A percentile compares a stretch with the other conserved stretches of the same genome.
These are phyloP conservation scores for Amphilophus citrinellus DNA, from an alignment of 2,113 vertebrate genomes.

Conservation along the genomic window DNA sequence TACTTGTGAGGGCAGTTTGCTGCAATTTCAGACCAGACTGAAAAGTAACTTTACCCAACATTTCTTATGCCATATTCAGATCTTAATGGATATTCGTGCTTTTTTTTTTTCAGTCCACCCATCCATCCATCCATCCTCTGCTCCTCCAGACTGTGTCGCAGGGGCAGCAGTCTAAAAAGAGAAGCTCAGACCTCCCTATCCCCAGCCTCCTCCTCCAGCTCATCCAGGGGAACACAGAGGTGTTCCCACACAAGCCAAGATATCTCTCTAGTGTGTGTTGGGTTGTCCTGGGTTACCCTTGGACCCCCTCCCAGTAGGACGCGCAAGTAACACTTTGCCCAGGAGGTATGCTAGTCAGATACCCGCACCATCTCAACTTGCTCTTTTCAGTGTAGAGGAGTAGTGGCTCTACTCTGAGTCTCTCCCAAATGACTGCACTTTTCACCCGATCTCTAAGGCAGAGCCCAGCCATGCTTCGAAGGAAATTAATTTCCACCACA, in stretches of 20 bases:
- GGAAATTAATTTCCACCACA: too few relatives aligned
- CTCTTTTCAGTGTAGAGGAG: background rate
- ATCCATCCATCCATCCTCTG: background rate
- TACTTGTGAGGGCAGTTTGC: background rate
- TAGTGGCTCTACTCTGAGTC: background rate
- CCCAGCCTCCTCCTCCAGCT: too few relatives aligned
- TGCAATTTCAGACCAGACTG: background rate
- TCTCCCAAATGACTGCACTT: background rate
- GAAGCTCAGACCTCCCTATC: background rate
- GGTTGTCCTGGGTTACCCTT: too few relatives aligned
- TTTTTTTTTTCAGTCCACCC: background rate
- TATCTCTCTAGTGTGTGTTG: too few relatives aligned
- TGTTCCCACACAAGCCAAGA: too few relatives aligned
- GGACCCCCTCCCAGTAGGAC: too few relatives aligned
- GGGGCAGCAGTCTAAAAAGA: background rate
- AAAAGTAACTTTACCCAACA: background rate
- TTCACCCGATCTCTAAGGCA: background rate
- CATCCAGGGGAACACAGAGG: too few relatives aligned
- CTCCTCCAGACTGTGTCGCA: background rate
- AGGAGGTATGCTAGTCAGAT: too few relatives aligned
- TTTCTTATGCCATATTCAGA: background rate
- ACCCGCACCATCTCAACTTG: too few relatives aligned
- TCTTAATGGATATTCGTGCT: background rate
- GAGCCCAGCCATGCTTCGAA: too few relatives aligned
- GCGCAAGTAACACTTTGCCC: too few relatives aligned